phyloP scores from a whole-genome alignment of 2,113 vertebrate genomes.

The Acrocephalus kingi region DNA sequence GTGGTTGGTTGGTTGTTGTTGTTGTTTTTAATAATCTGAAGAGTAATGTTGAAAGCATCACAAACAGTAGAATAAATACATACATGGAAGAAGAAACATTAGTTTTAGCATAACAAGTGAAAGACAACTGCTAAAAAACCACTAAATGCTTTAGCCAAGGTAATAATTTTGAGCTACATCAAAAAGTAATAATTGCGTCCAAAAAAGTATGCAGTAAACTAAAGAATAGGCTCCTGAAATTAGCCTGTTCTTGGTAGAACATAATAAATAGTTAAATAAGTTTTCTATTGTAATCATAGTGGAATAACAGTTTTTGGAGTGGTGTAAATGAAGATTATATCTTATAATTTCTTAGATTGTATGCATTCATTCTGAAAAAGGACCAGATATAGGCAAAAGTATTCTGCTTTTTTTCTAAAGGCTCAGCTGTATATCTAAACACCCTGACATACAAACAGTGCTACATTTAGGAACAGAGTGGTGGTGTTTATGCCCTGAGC shows the following conservation, averaged over 20 bases:
- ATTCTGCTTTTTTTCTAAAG: background rate
- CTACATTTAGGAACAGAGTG: background rate
- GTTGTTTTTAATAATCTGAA: background rate
- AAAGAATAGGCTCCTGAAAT: background rate
- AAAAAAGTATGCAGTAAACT: background rate
- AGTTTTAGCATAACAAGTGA: background rate
- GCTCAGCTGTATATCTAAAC: background rate
- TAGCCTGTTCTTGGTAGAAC: background rate
- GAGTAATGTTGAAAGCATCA: background rate
- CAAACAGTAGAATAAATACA: background rate
- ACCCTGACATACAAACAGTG: background rate
- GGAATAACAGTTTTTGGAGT: background rate
- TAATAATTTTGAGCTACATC: background rate
- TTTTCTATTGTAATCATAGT: background rate
- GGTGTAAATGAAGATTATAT: background rate
- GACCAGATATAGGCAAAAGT: background rate
- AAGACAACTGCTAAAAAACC: background rate
- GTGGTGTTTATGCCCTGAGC: background rate
- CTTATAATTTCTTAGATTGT: background rate
- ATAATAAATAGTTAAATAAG: background rate
- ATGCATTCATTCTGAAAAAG: background rate
- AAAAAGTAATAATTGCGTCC: background rate
- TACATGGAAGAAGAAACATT: background rate
- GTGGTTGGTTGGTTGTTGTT: background rate
- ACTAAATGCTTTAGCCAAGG: background rate